Base-by-base conservation (phyloP, 2,797 vertebrate species). In the Huso huso region DNA sequence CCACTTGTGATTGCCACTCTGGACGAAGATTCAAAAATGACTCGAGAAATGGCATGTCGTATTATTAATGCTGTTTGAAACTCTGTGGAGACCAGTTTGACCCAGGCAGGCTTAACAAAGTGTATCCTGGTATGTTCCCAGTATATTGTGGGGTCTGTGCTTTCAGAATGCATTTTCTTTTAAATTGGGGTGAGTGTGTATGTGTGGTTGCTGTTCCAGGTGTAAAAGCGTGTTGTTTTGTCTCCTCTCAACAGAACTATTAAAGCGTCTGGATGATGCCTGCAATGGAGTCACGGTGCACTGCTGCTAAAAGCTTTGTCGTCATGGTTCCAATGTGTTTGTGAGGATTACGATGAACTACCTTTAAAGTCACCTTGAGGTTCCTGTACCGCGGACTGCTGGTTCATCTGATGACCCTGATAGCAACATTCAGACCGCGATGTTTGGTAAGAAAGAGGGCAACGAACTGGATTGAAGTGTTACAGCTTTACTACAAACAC, bases 181-280 rank as follows among this genome's bases (percentile, higher is more conserved):
- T 23, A 3, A 23, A 23, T 23, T 51, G 49, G 59, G 50, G 11
- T 60, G 11, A 13, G 2, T 64, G 53, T 60, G 49, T 51, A 7
- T 50, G 8, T 48, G 23, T 67, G 53, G 11, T 48, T 10, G 23
- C 55, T 61, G 58, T 2, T 51, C 37, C 48, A 37, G 64, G 9
- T 61, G 11, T 51, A n/a, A 6, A 11, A 12, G 58, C 13, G 8
- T 18, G 8, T 60, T 12, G 9, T 10, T 60, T 60, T 15, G 7
- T 12, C 73, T 58, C 0, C 7, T 66, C 51, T 15, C 72, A 48
- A 9, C 80, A 98, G 96, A 93, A 71, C 82, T 98, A 61, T 72
- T 98, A 67, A 98, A 96, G 75, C 91, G 91, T 3, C 80, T 97
- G 67, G 94, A 97, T 0, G 96, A 99, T 70, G 85, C 91, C 71